Evolutionary conservation across 2,113 vertebrate species (phyloP).

Genomic region (Bufo gargarizans): DNA sequence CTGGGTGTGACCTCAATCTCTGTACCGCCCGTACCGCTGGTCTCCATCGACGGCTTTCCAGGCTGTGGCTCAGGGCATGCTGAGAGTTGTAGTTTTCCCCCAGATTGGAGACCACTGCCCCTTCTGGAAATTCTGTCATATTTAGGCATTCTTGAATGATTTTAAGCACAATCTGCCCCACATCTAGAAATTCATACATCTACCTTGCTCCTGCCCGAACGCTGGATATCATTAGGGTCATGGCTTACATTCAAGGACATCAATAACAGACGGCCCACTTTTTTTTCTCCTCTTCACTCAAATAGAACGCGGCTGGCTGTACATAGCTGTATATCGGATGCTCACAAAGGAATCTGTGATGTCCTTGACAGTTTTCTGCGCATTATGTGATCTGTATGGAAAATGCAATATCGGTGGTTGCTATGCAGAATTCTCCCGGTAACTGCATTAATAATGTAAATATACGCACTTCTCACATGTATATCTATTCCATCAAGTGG

Average conservation of each 20-base stretch:
- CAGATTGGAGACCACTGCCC: background rate
- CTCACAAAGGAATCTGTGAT: background rate
- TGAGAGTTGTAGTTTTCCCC: background rate
- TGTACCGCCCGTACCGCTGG: background rate
- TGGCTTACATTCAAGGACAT: slow-evolving; percentile 26
- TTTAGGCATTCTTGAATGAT: background rate
- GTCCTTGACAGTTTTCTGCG: slow-evolving; percentile 33
- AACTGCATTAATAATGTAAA: slow-evolving; percentile 40
- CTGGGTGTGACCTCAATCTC: background rate
- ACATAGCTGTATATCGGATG: background rate
- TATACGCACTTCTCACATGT: background rate
- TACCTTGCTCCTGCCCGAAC: background rate
- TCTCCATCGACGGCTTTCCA: background rate
- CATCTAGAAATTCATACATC: background rate
- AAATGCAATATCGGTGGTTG: slow-evolving; percentile 21
- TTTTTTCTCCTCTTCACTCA: background rate
- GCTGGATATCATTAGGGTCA: slow-evolving; percentile 3
- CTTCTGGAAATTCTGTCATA: no score
- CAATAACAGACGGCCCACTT: background rate
- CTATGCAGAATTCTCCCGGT: slow-evolving; percentile 33
- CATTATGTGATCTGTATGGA: slow-evolving; percentile 24
- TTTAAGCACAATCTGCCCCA: background rate
- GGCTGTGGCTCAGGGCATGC: background rate
- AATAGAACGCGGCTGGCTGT: background rate
- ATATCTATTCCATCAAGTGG: background rate